Base-by-base conservation (phyloP, 2,113 vertebrate species). In the Perca flavescens region DNA sequence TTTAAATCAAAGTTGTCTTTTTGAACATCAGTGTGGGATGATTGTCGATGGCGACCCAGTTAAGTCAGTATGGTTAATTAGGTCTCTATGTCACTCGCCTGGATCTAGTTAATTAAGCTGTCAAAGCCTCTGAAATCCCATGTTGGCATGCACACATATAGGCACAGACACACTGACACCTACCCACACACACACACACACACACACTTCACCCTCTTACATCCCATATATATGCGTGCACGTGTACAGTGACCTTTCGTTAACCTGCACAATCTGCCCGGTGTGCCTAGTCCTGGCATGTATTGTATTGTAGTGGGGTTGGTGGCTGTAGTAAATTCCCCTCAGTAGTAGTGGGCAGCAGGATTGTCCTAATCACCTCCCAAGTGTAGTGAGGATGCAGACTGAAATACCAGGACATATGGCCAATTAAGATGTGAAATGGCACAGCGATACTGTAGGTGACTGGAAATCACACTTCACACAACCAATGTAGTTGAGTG, bases 71-170 rank as follows among this genome's bases (percentile, higher is more conserved):
- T 76, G 57, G 80, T 92, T 93, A 91, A 93, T 91, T 93, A 79
- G 92, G 87, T 91, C 89, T 90, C 91, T 86, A 86, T 93, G 89
- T 93, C 87, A 87, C 80, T 87, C 53, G 65, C 76, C 65, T 86
- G 75, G 80, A 86, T 84, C 89, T 83, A 76, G 85, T 93, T 94
- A 93, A 94, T 94, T 93, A 93, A 93, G 80, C 90, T 94, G 90
- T 91, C 92, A 88, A 81, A 88, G 58, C 65, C 67, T 85, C 61
- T 84, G 83, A 89, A 93, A 88, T 93, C 86, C 85, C 90, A 80
- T 62, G 85, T 75, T 81, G 86, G 66, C 83, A 78, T 34, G 2
- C 28, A 69, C 75, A 60, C 78, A 62, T 34, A 58, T 17, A 43
- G 34, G 4, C 50, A 25, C 19, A 25, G 12, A 61, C 54, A 52